These are phyloP conservation scores for Resseliella maxima DNA, from an alignment of 2,888 invertebrate genomes.

Conservation along the genomic window DNA sequence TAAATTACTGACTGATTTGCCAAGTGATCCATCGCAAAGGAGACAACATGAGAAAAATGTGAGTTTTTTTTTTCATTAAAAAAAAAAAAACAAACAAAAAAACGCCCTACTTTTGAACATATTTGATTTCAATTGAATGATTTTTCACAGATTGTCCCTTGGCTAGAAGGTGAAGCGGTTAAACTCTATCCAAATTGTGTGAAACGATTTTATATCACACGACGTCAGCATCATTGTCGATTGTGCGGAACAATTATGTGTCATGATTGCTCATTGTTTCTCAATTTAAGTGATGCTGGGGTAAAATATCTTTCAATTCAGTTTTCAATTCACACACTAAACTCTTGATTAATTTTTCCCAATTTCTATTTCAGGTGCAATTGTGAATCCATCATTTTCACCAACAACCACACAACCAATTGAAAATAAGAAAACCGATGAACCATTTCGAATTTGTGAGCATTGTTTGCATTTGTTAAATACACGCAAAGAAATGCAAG, in stretches of 20 bases:
- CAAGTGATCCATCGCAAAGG: conserved; percentile 77
- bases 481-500: conserved; percentile 79
- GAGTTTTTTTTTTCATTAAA: conserved; percentile 20
- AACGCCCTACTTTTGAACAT: neutral
- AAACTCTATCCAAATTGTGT: conserved; percentile 93
- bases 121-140: conserved; percentile 51
- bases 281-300: conserved; percentile 81
- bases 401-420: conserved; percentile 59
- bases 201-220: conserved; percentile 84
- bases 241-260: conserved; percentile 95
- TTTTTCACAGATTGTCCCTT: conserved; percentile 78
- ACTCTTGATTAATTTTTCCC: neutral
- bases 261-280: conserved; percentile 88
- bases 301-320: conserved; percentile 69
- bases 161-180: conserved; percentile 93
- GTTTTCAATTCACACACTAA: neutral
- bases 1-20: conserved; percentile 85
- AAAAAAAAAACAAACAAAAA: neutral
- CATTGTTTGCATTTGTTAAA: conserved; percentile 86
- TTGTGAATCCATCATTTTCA: conserved; percentile 68
- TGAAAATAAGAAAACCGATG: conserved; percentile 65
- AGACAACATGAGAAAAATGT: conserved; percentile 80
- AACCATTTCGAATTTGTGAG: conserved; percentile 76
- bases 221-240: conserved; percentile 95
- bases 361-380: conserved; percentile 64